phyloP scores from a whole-genome alignment of 2,888 invertebrate genomes.

The Cheilosia variabilis region DNA sequence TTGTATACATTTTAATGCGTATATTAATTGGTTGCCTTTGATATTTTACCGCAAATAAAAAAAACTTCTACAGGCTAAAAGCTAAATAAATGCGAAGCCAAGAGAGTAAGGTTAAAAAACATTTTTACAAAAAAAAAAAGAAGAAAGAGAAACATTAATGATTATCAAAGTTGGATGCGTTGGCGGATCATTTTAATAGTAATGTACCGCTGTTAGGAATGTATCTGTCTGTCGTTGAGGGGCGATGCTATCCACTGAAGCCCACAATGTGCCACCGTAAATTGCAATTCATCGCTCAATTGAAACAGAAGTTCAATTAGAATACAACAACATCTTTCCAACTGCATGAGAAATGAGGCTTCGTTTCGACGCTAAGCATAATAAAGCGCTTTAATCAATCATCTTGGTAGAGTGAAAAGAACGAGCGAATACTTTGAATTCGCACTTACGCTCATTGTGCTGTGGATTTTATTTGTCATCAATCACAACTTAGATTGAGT shows the following conservation, averaged over 20 bases:
- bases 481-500: slow-evolving; percentile 23
- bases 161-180: slow-evolving; percentile 31
- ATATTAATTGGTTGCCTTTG: slow-evolving; percentile 21
- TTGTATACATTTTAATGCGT: slow-evolving; percentile 19
- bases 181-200: slow-evolving; percentile 33
- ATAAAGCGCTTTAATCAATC: slow-evolving; percentile 39
- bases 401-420: slow-evolving; percentile 13
- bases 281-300: slow-evolving; percentile 22
- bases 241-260: slow-evolving; percentile 16
- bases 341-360: slow-evolving; percentile 22
- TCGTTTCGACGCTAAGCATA: slow-evolving; percentile 23
- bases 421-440: slow-evolving; percentile 18
- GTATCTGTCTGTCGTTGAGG: slow-evolving; percentile 6
- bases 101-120: not conserved
- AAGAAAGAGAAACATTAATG: not conserved
- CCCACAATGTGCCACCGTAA: slow-evolving; percentile 14
- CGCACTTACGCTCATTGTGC: slow-evolving; percentile 28
- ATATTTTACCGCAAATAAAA: slow-evolving; percentile 35
- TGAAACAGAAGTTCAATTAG: slow-evolving; percentile 17
- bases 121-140: not conserved
- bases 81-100: not conserved
- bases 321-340: slow-evolving; percentile 2
- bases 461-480: slow-evolving; percentile 25
- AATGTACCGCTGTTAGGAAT: not conserved
- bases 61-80: not conserved